Conservation (phyloP, 2,797 vertebrate genomes). For the Brachyrhaphis roseni region DNA sequence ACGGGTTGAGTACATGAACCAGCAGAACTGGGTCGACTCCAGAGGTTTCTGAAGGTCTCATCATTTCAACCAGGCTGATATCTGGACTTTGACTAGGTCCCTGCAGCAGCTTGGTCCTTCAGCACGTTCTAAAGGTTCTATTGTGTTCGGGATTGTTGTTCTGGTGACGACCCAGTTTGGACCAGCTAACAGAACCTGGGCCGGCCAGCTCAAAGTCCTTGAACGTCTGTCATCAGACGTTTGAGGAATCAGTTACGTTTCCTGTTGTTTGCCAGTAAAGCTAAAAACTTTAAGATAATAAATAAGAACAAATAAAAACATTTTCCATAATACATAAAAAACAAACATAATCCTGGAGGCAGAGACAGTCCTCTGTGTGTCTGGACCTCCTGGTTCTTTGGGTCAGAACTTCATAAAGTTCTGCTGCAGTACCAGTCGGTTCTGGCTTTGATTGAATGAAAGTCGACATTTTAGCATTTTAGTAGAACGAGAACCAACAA, state of each 20-base stretch:
- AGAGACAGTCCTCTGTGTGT: not conserved
- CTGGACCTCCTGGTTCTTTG: not conserved
- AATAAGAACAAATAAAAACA: too few species aligned
- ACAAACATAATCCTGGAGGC: too few species aligned
- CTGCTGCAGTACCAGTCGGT: not conserved
- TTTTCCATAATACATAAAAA: too few species aligned
- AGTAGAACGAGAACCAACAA: not conserved
- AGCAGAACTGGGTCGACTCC: not conserved
- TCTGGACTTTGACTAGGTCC: slow-evolving; percentile 5
- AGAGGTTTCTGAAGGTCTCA: not conserved
- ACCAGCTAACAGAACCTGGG: not conserved
- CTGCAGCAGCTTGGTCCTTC: not conserved
- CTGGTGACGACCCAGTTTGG: not conserved
- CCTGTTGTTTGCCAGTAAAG: too few species aligned
- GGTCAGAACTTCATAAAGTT: not conserved
- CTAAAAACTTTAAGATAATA: too few species aligned
- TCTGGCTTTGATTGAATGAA: not conserved
- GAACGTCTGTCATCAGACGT: too few species aligned
- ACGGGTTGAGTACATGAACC: not conserved
- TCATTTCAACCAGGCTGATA: not conserved
- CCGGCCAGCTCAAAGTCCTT: not conserved
- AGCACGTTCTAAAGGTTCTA: not conserved
- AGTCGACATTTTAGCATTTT: not conserved
- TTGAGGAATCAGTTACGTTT: too few species aligned
- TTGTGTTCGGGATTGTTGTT: not conserved